Percentiles rank a stretch among this genome's conserved stretches.
Evolutionary conservation across 2,797 vertebrate genomes (phyloP).

Genomic region (Cyprinella venusta): DNA sequence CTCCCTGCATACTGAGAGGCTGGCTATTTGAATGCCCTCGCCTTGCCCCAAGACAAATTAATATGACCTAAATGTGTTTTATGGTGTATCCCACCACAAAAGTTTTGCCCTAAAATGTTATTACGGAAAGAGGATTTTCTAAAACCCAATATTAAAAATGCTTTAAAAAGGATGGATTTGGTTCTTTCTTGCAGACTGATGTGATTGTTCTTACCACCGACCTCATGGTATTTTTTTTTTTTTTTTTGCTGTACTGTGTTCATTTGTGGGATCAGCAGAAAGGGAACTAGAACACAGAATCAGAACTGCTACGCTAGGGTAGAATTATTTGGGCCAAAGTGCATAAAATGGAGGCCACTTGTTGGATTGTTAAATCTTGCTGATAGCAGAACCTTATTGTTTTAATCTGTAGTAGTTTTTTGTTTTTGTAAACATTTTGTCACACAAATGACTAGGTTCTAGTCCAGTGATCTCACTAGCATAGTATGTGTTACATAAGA

Average conservation of each 20-base stretch:
- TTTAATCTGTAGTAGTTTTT: slow-evolving; percentile 39
- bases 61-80: slow-evolving; percentile 15
- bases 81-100: neutral
- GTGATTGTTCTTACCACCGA: slow-evolving; percentile 29
- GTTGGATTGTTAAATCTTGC: slow-evolving; percentile 47
- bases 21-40: slow-evolving; percentile 6
- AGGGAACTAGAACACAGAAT: slow-evolving; percentile 59
- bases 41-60: neutral
- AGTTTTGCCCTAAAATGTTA: neutral
- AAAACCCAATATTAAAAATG: slow-evolving; percentile 2
- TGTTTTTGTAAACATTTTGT: slow-evolving; percentile 23
- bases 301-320: slow-evolving; percentile 57
- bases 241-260: slow-evolving; percentile 46
- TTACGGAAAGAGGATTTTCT: slow-evolving; percentile 12
- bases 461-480: slow-evolving; percentile 34
- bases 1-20: neutral
- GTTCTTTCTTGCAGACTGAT: slow-evolving; percentile 33
- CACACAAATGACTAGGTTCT: slow-evolving; percentile 35
- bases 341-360: slow-evolving; percentile 40
- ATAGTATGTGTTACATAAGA: slow-evolving; percentile 53
- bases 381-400: slow-evolving; percentile 40
- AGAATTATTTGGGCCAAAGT: slow-evolving; percentile 61
- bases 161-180: slow-evolving; percentile 36
- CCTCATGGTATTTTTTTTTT: slow-evolving; percentile 4
- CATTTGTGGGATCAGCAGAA: slow-evolving; percentile 59